Evolutionary conservation across 1,140 invertebrate species (phyloP).

Genomic region (Lethrus apterus): DNA sequence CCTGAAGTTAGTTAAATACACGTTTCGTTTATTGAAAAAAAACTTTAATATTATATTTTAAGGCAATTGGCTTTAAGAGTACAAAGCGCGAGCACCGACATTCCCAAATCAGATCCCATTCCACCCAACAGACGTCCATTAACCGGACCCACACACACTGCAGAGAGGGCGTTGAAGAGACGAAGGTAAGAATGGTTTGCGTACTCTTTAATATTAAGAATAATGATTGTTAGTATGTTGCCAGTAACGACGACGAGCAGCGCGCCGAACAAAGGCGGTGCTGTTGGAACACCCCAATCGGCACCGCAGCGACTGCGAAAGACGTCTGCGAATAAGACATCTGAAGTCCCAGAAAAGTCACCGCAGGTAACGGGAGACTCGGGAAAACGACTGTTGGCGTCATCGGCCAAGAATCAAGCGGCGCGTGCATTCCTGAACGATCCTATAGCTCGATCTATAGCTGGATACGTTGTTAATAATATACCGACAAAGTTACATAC

Average conservation of each 20-base stretch:
- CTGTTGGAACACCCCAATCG: conserved; percentile 2
- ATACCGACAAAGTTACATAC: conserved; percentile 25
- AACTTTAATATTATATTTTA: not conserved
- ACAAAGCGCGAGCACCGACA: conserved; percentile 9
- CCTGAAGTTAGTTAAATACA: not conserved
- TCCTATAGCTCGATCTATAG: conserved; percentile 36
- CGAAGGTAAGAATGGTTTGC: conserved; percentile 19
- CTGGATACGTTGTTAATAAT: conserved; percentile 33
- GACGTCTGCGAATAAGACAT: conserved; percentile 5
- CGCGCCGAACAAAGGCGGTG: conserved; percentile 11
- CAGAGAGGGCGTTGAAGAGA: conserved; percentile 18
- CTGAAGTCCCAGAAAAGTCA: conserved; percentile 5
- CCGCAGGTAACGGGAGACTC: conserved; percentile 15
- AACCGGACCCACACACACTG: conserved; percentile 11
- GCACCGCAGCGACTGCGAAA: conserved; percentile 7
- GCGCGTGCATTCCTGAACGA: conserved; percentile 26
- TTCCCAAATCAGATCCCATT: conserved; percentile 1
- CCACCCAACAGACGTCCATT: conserved; percentile 6
- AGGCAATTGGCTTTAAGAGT: conserved; percentile 6
- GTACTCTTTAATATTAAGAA: conserved; percentile 16
- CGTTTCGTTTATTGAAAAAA: not conserved
- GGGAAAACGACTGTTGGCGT: conserved; percentile 10
- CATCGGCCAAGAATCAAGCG: conserved; percentile 18
- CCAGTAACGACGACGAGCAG: conserved; percentile 20
- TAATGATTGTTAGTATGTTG: conserved; percentile 25